Evolutionary conservation across 2,797 vertebrate genomes (phyloP).

Genomic region (Muraenolepis orangiensis): DNA sequence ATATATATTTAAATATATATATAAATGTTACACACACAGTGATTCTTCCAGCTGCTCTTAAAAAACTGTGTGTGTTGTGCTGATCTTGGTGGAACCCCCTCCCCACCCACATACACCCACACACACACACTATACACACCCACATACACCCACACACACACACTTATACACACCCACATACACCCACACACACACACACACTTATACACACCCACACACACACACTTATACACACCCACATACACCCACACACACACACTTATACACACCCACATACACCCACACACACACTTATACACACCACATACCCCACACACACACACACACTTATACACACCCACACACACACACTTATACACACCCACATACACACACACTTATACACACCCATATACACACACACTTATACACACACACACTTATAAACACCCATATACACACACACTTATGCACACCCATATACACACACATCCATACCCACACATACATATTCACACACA

Average conservation of each 20-base stretch:
- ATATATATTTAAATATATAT: no score
- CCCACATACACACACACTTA: no score
- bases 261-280: neutral
- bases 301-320: no score
- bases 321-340: no score
- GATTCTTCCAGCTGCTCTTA: constrained; percentile 43
- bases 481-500: neutral
- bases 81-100: constrained; percentile 57
- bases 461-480: no score
- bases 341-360: no score
- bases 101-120: neutral
- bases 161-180: no score
- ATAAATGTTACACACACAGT: constrained; percentile 51
- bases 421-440: neutral
- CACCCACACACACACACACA: no score
- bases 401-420: neutral
- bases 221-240: neutral
- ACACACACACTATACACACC: neutral
- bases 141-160: no score
- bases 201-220: no score
- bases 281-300: no score
- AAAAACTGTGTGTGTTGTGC: constrained; percentile 63
- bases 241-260: neutral
- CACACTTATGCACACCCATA: neutral
- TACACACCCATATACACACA: neutral